Evolutionary conservation across 2,113 vertebrate species (phyloP).

Genomic region (Sisor rabdophorus): DNA sequence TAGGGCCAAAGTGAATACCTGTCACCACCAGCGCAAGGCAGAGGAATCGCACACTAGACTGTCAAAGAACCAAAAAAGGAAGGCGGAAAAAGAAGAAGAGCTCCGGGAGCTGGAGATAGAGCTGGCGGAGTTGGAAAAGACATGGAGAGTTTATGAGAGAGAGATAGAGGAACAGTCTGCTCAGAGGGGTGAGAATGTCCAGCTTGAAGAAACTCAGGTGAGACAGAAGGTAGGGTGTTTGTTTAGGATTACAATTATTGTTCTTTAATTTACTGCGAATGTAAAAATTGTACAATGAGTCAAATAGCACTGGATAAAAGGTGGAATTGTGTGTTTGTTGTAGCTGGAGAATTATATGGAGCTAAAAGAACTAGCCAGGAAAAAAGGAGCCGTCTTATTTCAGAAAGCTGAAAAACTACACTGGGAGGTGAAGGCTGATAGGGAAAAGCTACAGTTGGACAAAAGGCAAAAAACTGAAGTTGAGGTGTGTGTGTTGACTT

Average conservation of each 20-base stretch:
- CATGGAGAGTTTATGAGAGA: conserved; percentile 74
- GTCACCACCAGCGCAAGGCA: conserved; percentile 80
- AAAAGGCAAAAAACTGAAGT: conserved; percentile 76
- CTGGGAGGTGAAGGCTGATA: conserved; percentile 79
- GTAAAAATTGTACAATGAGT: not conserved
- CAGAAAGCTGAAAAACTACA: conserved; percentile 81
- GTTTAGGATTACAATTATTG: not conserved
- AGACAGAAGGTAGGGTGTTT: not conserved
- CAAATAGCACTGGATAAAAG: not conserved
- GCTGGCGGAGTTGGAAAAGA: conserved; percentile 69
- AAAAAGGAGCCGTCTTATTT: conserved; percentile 69
- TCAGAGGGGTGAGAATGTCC: conserved; percentile 60
- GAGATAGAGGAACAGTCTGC: conserved; percentile 65
- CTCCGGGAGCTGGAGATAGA: conserved; percentile 71
- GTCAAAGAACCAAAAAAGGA: conserved; percentile 67
- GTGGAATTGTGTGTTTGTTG: conserved; percentile 22
- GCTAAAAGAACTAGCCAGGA: conserved; percentile 79
- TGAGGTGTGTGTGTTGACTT: conserved; percentile 66
- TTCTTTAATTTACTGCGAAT: not conserved
- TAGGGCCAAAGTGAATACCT: conserved; percentile 87
- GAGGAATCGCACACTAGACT: conserved; percentile 63
- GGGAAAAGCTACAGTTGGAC: conserved; percentile 78
- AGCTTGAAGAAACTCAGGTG: conserved; percentile 84
- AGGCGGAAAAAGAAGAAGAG: conserved; percentile 70
- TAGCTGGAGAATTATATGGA: conserved; percentile 80